phyloP scores from a whole-genome alignment of 2,797 vertebrate genomes.

The Xerus rutilus region DNA sequence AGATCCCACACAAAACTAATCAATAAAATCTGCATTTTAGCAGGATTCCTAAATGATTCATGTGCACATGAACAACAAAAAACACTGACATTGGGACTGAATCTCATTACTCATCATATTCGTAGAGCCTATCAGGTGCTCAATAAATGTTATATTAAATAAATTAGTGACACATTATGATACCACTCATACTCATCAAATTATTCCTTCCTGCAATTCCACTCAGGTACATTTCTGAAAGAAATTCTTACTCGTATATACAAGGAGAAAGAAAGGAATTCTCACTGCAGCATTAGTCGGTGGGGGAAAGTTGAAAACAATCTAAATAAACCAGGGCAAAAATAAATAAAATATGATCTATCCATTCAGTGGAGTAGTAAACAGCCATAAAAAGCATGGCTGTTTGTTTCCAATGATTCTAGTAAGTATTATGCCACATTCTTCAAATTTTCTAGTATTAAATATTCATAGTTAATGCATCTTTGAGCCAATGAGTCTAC shows the following conservation, averaged over 20 bases:
- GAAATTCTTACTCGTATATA: neutral
- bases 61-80: neutral
- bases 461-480: neutral
- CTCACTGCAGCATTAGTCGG: neutral
- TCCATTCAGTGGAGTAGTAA: neutral
- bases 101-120: neutral
- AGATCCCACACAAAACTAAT: neutral
- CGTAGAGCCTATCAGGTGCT: neutral
- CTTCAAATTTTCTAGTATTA: neutral
- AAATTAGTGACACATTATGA: constrained; percentile 25
- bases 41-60: neutral
- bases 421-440: neutral
- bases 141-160: neutral
- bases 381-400: neutral
- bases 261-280: neutral
- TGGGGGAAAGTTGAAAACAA: neutral
- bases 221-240: constrained; percentile 1
- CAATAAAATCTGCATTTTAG: constrained; percentile 32
- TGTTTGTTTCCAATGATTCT: neutral
- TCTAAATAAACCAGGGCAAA: neutral
- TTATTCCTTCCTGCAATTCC: neutral
- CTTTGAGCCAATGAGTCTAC: neutral
- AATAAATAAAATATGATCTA: neutral
- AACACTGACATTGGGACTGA: neutral
- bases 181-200: neutral